These are phyloP conservation scores for Antidorcas marsupialis DNA, from an alignment of 2,113 vertebrate genomes.

Conservation along the genomic window DNA sequence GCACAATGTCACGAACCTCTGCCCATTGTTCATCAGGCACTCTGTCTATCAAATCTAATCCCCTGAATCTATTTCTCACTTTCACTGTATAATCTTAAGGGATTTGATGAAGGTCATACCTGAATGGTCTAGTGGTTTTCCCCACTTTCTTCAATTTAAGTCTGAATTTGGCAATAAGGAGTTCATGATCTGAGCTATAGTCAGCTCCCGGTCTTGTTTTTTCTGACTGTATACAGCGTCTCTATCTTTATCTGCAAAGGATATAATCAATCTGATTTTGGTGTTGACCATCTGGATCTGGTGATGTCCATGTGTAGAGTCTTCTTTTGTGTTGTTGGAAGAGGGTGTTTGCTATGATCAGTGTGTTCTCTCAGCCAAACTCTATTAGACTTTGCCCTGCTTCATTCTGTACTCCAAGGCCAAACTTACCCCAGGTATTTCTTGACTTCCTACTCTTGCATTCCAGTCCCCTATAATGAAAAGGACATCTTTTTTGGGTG, in stretches of 20 bases:
- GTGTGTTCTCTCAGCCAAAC: background rate
- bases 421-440: background rate
- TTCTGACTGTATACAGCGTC: background rate
- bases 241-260: background rate
- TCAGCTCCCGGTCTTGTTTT: background rate
- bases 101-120: background rate
- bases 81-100: background rate
- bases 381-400: background rate
- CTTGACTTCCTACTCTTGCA: background rate
- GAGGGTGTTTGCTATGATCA: background rate
- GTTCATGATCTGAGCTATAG: background rate
- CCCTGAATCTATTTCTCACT: background rate
- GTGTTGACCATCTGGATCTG: background rate
- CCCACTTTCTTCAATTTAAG: background rate
- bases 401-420: background rate
- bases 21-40: background rate
- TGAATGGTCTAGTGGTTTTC: background rate
- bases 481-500: background rate
- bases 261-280: background rate
- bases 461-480: background rate
- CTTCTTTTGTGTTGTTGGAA: background rate
- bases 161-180: background rate
- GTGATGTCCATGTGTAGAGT: background rate
- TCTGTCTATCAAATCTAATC: background rate
- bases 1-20: background rate